phyloP scores from a whole-genome alignment of 2,888 invertebrate species.

The Tetanocera ferruginea region DNA sequence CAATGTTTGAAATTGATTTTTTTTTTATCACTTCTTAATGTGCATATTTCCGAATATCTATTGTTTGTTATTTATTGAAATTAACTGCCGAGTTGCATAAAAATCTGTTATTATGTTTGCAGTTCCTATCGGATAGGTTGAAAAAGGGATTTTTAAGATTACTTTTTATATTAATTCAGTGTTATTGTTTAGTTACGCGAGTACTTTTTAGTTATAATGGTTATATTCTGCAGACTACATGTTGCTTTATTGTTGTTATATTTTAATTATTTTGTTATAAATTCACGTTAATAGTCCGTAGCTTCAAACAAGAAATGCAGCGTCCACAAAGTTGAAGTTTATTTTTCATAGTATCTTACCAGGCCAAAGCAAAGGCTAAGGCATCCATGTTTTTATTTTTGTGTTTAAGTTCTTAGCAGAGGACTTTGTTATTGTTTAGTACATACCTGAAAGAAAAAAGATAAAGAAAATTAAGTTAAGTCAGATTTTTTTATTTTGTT shows the following conservation, averaged over 20 bases:
- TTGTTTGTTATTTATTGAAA: not conserved
- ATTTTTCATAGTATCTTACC: constrained; percentile 38
- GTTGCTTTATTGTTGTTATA: not conserved
- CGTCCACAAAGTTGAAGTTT: not conserved
- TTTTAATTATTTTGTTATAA: not conserved
- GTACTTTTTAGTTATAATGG: not conserved
- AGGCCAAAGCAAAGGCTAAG: constrained; percentile 45
- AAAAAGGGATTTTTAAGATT: not conserved
- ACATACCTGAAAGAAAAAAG: constrained; percentile 45
- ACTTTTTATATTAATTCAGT: not conserved
- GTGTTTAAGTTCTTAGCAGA: not conserved
- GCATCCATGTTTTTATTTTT: constrained; percentile 43
- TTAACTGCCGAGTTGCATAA: constrained; percentile 9
- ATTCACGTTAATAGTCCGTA: not conserved
- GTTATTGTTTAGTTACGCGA: not conserved
- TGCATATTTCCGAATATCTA: constrained; percentile 1
- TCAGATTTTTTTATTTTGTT: not conserved
- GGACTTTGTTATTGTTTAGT: constrained; percentile 5
- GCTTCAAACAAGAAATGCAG: constrained; percentile 29
- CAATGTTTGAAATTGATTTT: not conserved
- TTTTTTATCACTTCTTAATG: not conserved
- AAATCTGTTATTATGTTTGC: not conserved
- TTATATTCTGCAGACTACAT: not conserved
- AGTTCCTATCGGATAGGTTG: not conserved
- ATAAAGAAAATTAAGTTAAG: not conserved